Conservation (phyloP, 2,888 invertebrate genomes). For the Drosophila merina region DNA sequence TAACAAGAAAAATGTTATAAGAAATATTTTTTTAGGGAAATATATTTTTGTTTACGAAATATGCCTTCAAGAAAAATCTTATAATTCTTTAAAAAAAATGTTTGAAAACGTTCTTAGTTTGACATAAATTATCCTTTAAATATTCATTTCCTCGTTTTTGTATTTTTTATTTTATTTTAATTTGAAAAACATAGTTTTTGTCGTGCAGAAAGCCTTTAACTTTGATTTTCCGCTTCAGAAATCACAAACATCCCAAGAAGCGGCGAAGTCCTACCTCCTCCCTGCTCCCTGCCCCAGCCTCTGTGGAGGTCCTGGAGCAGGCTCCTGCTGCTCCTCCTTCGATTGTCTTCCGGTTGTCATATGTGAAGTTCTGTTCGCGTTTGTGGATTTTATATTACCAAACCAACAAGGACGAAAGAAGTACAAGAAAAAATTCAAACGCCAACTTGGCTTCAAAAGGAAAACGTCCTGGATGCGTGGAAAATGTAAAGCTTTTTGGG, state of each 20-base stretch:
- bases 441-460: constrained; percentile 65
- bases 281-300: not conserved
- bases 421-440: constrained; percentile 25
- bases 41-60: not conserved
- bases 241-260: constrained; percentile 68
- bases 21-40: not conserved
- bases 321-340: constrained; percentile 17
- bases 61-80: not conserved
- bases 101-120: not conserved
- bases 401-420: constrained; percentile 38
- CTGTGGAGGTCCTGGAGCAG: not conserved
- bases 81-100: not conserved
- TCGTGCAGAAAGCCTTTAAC: constrained; percentile 59
- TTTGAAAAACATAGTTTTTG: not conserved
- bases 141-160: not conserved
- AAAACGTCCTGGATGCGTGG: constrained; percentile 31
- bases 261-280: constrained; percentile 5
- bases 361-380: constrained; percentile 75
- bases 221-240: constrained; percentile 80
- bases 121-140: not conserved
- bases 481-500: constrained; percentile 5
- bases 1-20: not conserved
- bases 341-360: constrained; percentile 67
- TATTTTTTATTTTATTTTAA: not conserved
- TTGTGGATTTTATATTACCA: constrained; percentile 74